These are phyloP conservation scores for Decapterus maruadsi DNA, from an alignment of 2,797 vertebrate genomes.

Conservation along the genomic window DNA sequence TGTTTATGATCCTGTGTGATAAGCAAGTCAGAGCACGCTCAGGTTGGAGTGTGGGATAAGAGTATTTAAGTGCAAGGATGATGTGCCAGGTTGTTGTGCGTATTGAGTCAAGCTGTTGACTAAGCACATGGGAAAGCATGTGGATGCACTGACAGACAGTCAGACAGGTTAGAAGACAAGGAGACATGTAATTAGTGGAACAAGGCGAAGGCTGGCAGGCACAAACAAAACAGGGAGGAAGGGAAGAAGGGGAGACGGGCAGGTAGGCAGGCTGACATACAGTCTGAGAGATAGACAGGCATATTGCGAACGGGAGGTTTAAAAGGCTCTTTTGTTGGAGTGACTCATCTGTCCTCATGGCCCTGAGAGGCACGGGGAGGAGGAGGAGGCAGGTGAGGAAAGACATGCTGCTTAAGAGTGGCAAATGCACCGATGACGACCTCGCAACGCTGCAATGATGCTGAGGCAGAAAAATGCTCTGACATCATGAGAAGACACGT, in stretches of 20 bases:
- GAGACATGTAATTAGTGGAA: slow-evolving; percentile 44
- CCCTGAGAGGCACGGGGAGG: slow-evolving; percentile 32
- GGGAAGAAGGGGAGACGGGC: slow-evolving; percentile 11
- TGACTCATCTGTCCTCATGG: slow-evolving; percentile 55
- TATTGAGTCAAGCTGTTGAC: slow-evolving; percentile 41
- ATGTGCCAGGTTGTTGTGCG: slow-evolving; percentile 9
- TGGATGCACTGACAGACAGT: slow-evolving; percentile 26
- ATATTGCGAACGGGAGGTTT: slow-evolving; percentile 40
- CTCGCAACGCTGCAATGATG: slow-evolving; percentile 22
- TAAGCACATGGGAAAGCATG: slow-evolving; percentile 34
- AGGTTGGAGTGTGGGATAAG: not conserved
- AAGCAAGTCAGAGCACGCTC: slow-evolving; percentile 20
- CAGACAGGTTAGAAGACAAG: slow-evolving; percentile 36
- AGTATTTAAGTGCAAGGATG: not conserved
- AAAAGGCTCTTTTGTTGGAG: slow-evolving; percentile 31
- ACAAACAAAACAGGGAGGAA: slow-evolving; percentile 6
- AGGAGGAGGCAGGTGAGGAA: slow-evolving; percentile 44
- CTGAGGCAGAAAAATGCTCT: not conserved
- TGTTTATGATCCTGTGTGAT: not conserved
- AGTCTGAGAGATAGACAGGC: slow-evolving; percentile 11
- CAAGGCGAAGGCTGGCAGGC: not conserved
- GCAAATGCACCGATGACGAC: slow-evolving; percentile 24
- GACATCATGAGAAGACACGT: not conserved
- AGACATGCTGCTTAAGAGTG: slow-evolving; percentile 39
- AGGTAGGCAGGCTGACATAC: slow-evolving; percentile 3